A percentile compares a stretch with the other conserved stretches of the same genome.
Conservation (phyloP, 2,797 vertebrate species). For the Eulemur coronatus region DNA sequence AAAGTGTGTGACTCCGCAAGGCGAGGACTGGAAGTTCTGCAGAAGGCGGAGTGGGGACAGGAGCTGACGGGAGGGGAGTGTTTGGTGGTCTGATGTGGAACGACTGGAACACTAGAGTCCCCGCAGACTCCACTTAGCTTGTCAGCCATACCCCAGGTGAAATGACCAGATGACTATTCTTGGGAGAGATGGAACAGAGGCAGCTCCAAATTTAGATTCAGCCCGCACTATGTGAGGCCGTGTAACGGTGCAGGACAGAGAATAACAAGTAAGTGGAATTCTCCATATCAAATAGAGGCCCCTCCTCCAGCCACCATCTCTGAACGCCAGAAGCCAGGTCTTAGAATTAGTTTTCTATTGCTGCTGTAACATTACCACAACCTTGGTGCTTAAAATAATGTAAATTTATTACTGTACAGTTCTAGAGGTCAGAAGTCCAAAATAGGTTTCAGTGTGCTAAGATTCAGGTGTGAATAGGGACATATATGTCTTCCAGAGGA, state of each 20-base stretch:
- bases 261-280: not conserved
- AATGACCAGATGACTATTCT: not conserved
- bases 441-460: not conserved
- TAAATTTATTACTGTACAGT: not conserved
- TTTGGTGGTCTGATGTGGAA: not conserved
- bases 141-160: not conserved
- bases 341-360: not conserved
- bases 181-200: not conserved
- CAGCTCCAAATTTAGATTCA: not conserved
- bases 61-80: not conserved
- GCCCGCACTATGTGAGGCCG: not conserved
- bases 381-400: not conserved
- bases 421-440: not conserved
- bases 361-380: not conserved
- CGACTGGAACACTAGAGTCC: not conserved
- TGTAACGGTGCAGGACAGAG: not conserved
- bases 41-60: rapidly evolving
- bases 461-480: not conserved
- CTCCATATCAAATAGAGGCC: not conserved
- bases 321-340: not conserved
- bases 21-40: not conserved
- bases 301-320: not conserved
- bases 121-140: not conserved
- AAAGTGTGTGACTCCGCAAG: not conserved
- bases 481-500: not conserved